A percentile compares a stretch with the other conserved stretches of the same genome.
phyloP scores from a whole-genome alignment of 2,888 invertebrate genomes.

The Drosophila setosimentum region DNA sequence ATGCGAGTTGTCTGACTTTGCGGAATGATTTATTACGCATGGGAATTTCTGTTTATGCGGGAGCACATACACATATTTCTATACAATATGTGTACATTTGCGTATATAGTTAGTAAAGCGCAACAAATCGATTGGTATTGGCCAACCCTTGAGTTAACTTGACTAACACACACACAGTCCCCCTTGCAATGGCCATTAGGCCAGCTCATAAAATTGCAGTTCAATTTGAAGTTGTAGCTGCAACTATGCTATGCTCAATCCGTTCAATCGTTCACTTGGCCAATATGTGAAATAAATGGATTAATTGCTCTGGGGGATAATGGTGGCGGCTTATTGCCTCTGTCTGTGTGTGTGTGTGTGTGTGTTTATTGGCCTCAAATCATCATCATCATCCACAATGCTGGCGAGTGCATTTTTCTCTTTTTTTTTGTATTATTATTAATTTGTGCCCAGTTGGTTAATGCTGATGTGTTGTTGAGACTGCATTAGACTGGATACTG shows the following conservation, averaged over 20 bases:
- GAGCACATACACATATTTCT: slow-evolving; percentile 6
- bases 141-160: slow-evolving; percentile 33
- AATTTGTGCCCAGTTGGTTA: slow-evolving; percentile 59
- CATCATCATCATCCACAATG: slow-evolving; percentile 58
- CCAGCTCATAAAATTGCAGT: slow-evolving; percentile 32
- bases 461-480: slow-evolving; percentile 53
- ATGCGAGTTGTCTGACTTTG: slow-evolving; percentile 33
- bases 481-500: slow-evolving; percentile 58
- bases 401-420: slow-evolving; percentile 53
- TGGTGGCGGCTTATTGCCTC: slow-evolving; percentile 19
- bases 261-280: slow-evolving; percentile 50
- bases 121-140: slow-evolving; percentile 39
- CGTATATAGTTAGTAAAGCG: neutral
- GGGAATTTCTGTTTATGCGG: slow-evolving; percentile 38
- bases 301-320: slow-evolving; percentile 53
- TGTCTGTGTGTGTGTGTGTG: slow-evolving; percentile 7
- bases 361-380: slow-evolving; percentile 69
- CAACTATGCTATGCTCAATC: slow-evolving; percentile 21
- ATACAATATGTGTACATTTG: neutral
- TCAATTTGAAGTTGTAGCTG: slow-evolving; percentile 18
- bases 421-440: slow-evolving; percentile 51
- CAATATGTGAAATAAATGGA: slow-evolving; percentile 65
- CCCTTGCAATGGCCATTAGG: slow-evolving; percentile 20
- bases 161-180: slow-evolving; percentile 14
- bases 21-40: slow-evolving; percentile 49